phyloP scores from a whole-genome alignment of 1,140 invertebrate species.

The Drosophila sproati region DNA sequence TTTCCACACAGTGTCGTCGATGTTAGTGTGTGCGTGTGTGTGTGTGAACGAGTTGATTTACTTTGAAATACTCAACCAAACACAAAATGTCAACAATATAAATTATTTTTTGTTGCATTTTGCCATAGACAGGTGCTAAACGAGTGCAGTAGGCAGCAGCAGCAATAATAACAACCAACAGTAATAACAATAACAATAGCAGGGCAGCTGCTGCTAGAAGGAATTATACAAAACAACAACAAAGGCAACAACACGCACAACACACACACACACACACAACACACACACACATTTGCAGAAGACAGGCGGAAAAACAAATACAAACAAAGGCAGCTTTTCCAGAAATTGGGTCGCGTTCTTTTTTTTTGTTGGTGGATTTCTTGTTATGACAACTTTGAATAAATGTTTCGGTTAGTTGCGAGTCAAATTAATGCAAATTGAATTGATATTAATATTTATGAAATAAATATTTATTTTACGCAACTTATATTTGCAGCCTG shows the following conservation, averaged over 20 bases:
- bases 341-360: conserved; percentile 71
- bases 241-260: conserved; percentile 37
- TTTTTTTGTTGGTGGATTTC: conserved; percentile 31
- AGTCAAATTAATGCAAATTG: conserved; percentile 15
- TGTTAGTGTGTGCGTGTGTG: conserved; percentile 48
- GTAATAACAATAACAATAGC: conserved; percentile 26
- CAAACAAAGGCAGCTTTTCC: conserved; percentile 70
- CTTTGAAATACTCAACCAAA: conserved; percentile 34
- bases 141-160: conserved; percentile 4
- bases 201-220: conserved; percentile 35
- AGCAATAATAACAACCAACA: background rate
- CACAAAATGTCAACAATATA: conserved; percentile 40
- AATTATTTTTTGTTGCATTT: conserved; percentile 23
- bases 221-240: conserved; percentile 37
- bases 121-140: conserved; percentile 23
- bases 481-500: conserved; percentile 6
- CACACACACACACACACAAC: conserved; percentile 25
- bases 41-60: conserved; percentile 42
- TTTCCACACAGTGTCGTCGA: conserved; percentile 24
- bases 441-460: conserved; percentile 7
- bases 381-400: conserved; percentile 67
- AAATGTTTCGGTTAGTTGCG: conserved; percentile 54
- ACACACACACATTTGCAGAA: conserved; percentile 21
- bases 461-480: background rate
- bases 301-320: conserved; percentile 60